Base-by-base conservation (phyloP, 1,140 invertebrate genomes). In the Pachyrhynchus sulphureomaculatus region DNA sequence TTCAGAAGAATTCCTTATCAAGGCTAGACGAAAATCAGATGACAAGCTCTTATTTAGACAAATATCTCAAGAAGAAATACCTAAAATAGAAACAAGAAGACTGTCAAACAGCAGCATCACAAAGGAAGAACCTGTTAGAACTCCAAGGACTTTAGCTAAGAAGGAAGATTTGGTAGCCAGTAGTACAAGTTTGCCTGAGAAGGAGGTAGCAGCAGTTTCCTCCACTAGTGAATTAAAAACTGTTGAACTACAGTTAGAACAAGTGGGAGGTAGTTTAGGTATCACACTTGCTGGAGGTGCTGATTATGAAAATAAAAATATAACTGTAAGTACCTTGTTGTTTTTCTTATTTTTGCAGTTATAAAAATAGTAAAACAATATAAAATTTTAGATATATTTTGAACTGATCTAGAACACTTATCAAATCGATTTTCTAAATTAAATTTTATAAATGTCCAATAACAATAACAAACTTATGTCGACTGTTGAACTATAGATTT, bases 291-390 rank as follows among this genome's bases (percentile, higher is more conserved):
- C 91, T 36, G 92, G 92, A 37, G 92, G 93, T 4, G 84, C 86
- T 4, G 92, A 95, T 72, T 93, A 92, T 75, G 92, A 95, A 79
- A 86, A 86, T 62, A 95, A 94, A 77, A 90, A 94, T 78, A 93
- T 95, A 44, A 94, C 91, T 59, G 90, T 92, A 77, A 80, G 84
- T 66, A 39, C 0, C 15, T 10, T n/a, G 17, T 42, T 17, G 23
- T 24, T 36, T 36, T 37, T 44, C 17, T 21, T 26, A 26, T 26
- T 26, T 39, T 39, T n/a, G n/a, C n/a, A n/a, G n/a, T n/a, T n/a
- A n/a, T n/a, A n/a, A n/a, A n/a, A n/a, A n/a, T n/a, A n/a, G n/a
- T n/a, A n/a, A n/a, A n/a, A n/a, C n/a, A n/a, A n/a, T n/a, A n/a
- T n/a, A n/a, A n/a, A n/a, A n/a, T n/a, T n/a, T 47, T 18, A 21